A percentile compares a stretch with the other conserved stretches of the same genome.
Conservation (phyloP, 2,888 invertebrate species). For the Ophion ventricosus region DNA sequence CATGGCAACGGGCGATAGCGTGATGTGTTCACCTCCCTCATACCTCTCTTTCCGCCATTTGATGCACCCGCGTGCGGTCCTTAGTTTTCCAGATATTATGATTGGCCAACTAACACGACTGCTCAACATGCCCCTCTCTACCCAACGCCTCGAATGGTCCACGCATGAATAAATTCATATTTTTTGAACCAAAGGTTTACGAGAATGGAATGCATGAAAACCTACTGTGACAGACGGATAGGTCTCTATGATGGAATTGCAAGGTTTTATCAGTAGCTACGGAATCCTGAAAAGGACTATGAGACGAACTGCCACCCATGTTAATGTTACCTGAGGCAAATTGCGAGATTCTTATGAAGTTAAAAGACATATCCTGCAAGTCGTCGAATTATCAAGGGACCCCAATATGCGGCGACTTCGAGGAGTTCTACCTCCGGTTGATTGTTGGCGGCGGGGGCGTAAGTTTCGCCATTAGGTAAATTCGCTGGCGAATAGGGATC, state of each 20-base stretch:
- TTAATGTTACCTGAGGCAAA: not conserved
- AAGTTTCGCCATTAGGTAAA: conserved; percentile 70
- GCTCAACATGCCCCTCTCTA: too few species aligned
- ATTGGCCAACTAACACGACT: too few species aligned
- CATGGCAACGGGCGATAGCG: too few species aligned
- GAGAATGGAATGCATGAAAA: not conserved
- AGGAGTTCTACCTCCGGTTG: not conserved
- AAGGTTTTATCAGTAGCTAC: not conserved
- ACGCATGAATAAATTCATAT: not conserved
- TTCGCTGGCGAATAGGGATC: conserved; percentile 66
- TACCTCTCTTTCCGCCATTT: too few species aligned
- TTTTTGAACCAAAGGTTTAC: not conserved
- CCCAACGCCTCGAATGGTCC: not conserved
- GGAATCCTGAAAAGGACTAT: not conserved
- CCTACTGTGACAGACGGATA: not conserved
- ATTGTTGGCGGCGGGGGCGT: not conserved
- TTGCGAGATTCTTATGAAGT: not conserved
- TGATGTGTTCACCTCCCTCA: too few species aligned
- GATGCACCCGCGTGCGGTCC: too few species aligned
- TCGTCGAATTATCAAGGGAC: not conserved
- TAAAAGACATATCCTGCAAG: not conserved
- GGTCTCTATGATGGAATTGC: not conserved
- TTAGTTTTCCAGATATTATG: too few species aligned
- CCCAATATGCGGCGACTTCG: conserved; percentile 37
- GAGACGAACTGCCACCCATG: not conserved